Evolutionary conservation across 1,140 invertebrate genomes (phyloP).

Genomic region (Mylabris phalerata): DNA sequence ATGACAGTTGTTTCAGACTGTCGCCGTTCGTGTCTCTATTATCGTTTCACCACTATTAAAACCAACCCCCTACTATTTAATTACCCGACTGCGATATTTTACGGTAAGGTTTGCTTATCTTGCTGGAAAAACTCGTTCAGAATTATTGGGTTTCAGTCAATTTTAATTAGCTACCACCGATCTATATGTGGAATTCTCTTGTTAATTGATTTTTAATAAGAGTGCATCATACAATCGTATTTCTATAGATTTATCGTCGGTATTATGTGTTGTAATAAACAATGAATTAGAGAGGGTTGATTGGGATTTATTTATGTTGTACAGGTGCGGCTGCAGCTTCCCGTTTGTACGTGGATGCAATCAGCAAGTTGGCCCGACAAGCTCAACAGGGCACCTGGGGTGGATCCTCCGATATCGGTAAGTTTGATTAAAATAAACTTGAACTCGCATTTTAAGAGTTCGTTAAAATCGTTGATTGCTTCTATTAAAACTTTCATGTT

Average conservation of each 20-base stretch:
- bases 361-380: constrained; percentile 76
- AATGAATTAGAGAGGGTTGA: too few species aligned
- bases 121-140: too few species aligned
- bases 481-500: neutral
- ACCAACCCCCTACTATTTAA: neutral
- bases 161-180: too few species aligned
- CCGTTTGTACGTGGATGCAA: constrained; percentile 76
- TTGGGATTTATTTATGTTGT: constrained; percentile 21
- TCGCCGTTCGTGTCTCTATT: constrained; percentile 7
- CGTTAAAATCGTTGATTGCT: neutral
- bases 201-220: too few species aligned
- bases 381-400: constrained; percentile 83
- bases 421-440: constrained; percentile 36
- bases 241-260: too few species aligned
- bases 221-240: too few species aligned
- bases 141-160: too few species aligned
- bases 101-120: neutral
- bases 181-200: too few species aligned
- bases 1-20: constrained; percentile 9
- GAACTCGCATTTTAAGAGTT: too few species aligned
- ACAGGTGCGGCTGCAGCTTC: constrained; percentile 81
- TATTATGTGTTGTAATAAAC: too few species aligned
- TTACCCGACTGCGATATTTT: constrained; percentile 5
- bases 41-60: neutral
- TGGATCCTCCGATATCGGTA: constrained; percentile 84